Percentiles rank a stretch among this genome's conserved stretches.
These are phyloP conservation scores for Brachyopa scutellaris DNA, from an alignment of 2,888 invertebrate genomes.

Conservation along the genomic window DNA sequence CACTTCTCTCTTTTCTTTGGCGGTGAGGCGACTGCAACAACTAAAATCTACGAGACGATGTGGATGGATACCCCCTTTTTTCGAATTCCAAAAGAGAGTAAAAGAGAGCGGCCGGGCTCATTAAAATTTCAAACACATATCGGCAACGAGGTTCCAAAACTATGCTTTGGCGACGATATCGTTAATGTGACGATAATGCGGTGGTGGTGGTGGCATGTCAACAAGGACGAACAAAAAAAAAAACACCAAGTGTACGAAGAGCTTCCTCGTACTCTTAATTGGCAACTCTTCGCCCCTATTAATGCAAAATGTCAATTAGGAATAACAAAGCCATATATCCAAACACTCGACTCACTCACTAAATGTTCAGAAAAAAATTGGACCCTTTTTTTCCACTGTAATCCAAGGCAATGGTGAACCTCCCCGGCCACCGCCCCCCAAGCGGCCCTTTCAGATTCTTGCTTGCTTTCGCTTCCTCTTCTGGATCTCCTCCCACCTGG, in stretches of 20 bases:
- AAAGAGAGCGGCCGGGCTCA: slow-evolving; percentile 72
- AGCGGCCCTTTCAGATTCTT: background rate
- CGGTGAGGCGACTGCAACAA: slow-evolving; percentile 11
- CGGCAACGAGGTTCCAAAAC: slow-evolving; percentile 63
- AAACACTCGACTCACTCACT: slow-evolving; percentile 71
- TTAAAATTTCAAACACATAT: slow-evolving; percentile 75
- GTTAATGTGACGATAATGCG: slow-evolving; percentile 62
- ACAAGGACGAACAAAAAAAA: slow-evolving; percentile 54
- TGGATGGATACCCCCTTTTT: slow-evolving; percentile 14
- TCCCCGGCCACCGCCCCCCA: slow-evolving; percentile 9
- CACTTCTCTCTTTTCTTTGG: slow-evolving; percentile 44
- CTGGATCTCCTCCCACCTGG: background rate
- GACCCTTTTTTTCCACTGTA: background rate
- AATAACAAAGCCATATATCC: slow-evolving; percentile 75
- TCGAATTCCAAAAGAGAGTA: slow-evolving; percentile 62
- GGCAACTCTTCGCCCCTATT: slow-evolving; percentile 74
- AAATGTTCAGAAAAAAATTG: slow-evolving; percentile 49
- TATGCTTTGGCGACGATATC: slow-evolving; percentile 57
- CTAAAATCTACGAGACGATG: background rate
- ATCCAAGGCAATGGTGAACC: no score
- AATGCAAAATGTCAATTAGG: slow-evolving; percentile 76
- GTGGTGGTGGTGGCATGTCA: slow-evolving; percentile 40
- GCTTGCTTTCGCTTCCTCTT: background rate
- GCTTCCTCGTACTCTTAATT: slow-evolving; percentile 72
- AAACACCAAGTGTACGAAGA: slow-evolving; percentile 55